Evolutionary conservation across 2,113 vertebrate genomes (phyloP).

Genomic region (Brachyhypopomus gauderio): DNA sequence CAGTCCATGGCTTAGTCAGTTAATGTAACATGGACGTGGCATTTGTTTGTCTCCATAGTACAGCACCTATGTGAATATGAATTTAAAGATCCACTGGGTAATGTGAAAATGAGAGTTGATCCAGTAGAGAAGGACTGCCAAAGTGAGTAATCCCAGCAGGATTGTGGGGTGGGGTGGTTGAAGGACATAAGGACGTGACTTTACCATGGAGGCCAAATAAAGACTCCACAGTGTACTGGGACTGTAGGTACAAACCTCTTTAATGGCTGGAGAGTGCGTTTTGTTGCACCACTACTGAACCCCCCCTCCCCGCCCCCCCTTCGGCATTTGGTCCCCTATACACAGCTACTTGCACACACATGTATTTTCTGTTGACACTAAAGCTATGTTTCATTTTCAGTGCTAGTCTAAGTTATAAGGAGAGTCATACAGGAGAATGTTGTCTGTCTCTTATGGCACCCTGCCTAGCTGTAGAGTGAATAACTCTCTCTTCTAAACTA

Average conservation of each 20-base stretch:
- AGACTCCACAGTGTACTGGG: background rate
- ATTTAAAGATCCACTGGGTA: background rate
- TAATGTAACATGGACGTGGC: background rate
- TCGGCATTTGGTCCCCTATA: no score
- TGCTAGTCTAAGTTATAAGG: background rate
- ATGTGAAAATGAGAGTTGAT: background rate
- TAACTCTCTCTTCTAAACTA: background rate
- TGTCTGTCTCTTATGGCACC: background rate
- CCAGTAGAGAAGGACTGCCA: background rate
- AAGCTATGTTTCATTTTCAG: background rate
- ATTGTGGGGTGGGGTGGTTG: background rate
- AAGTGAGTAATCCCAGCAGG: background rate
- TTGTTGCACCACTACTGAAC: background rate
- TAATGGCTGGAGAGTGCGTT: background rate
- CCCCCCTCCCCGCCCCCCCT: background rate
- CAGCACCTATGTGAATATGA: background rate
- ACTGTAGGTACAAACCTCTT: background rate
- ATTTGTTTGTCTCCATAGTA: background rate
- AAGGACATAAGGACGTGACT: no score
- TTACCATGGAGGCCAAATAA: no score
- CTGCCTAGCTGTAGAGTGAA: background rate
- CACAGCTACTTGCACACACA: background rate
- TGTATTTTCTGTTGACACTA: background rate
- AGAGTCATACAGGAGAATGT: background rate
- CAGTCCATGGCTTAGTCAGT: background rate